A percentile compares a stretch with the other conserved stretches of the same genome.
These are phyloP conservation scores for Eptatretus atami DNA, from an alignment of 2,797 vertebrate species.

Conservation along the genomic window DNA sequence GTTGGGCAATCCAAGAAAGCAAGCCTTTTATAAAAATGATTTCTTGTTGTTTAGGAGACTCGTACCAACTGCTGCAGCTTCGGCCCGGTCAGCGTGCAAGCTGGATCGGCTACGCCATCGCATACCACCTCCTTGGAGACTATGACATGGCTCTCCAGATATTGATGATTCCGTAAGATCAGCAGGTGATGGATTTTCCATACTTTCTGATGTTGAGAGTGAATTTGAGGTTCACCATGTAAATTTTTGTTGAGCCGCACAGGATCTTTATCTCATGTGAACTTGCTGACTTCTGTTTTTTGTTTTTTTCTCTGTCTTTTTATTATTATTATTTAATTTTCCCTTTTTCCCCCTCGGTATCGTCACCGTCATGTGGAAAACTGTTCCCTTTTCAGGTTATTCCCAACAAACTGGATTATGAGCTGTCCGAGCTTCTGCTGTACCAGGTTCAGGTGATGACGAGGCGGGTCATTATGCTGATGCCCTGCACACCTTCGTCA, in stretches of 20 bases:
- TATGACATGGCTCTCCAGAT: constrained; percentile 98
- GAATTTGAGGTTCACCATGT: neutral
- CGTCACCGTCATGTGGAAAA: too few relatives aligned
- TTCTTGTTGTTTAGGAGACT: constrained; percentile 33
- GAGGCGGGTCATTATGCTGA: constrained; percentile 75
- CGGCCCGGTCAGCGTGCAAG: constrained; percentile 88
- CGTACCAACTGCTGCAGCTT: constrained; percentile 82
- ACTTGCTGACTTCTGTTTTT: neutral
- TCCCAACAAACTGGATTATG: constrained; percentile 94
- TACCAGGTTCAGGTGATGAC: constrained; percentile 89
- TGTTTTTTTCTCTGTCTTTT: neutral
- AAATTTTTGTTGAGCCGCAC: neutral
- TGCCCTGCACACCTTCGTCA: constrained; percentile 74
- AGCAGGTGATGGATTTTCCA: constrained; percentile 28
- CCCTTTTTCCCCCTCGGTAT: constrained; percentile 2
- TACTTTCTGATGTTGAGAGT: too few relatives aligned
- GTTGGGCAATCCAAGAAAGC: too few relatives aligned
- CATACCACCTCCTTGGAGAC: constrained; percentile 87
- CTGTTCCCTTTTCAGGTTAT: constrained; percentile 27
- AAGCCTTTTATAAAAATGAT: too few relatives aligned
- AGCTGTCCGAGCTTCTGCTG: constrained; percentile 86
- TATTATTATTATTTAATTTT: too few relatives aligned
- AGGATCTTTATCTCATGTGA: neutral
- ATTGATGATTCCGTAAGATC: constrained; percentile 91
- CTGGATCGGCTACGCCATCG: constrained; percentile 95